phyloP scores from a whole-genome alignment of 2,888 invertebrate species.

The Lycocerus yunnanus region DNA sequence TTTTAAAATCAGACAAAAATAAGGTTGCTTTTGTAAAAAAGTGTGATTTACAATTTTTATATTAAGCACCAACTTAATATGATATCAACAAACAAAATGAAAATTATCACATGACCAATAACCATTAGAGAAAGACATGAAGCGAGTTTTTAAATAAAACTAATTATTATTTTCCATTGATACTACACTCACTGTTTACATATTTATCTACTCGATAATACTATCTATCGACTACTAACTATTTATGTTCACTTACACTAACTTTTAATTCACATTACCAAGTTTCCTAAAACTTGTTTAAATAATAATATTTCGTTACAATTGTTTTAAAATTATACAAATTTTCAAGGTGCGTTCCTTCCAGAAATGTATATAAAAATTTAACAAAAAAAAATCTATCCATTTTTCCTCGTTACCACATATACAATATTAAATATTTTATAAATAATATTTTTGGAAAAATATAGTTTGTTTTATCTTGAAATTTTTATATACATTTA shows the following conservation, averaged over 20 bases:
- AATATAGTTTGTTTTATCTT: slow-evolving; percentile 13
- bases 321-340: slow-evolving; percentile 26
- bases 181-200: slow-evolving; percentile 53
- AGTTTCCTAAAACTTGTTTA: slow-evolving; percentile 32
- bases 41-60: not conserved
- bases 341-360: slow-evolving; percentile 18
- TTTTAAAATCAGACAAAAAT: not conserved
- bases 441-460: slow-evolving; percentile 14
- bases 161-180: slow-evolving; percentile 46
- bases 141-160: slow-evolving; percentile 3
- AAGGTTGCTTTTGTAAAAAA: not conserved
- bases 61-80: not conserved
- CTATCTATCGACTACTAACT: slow-evolving; percentile 54
- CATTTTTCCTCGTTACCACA: not conserved
- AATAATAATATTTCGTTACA: slow-evolving; percentile 25
- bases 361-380: slow-evolving; percentile 29
- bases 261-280: slow-evolving; percentile 50
- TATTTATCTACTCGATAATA: slow-evolving; percentile 52
- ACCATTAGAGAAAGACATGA: slow-evolving; percentile 16
- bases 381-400: slow-evolving; percentile 20
- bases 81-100: slow-evolving; percentile 12
- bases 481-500: not conserved
- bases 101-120: slow-evolving; percentile 23
- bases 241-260: slow-evolving; percentile 52
- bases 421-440: not conserved